These are phyloP conservation scores for Malurus cyaneus DNA, from an alignment of 2,113 vertebrate genomes.

Conservation along the genomic window DNA sequence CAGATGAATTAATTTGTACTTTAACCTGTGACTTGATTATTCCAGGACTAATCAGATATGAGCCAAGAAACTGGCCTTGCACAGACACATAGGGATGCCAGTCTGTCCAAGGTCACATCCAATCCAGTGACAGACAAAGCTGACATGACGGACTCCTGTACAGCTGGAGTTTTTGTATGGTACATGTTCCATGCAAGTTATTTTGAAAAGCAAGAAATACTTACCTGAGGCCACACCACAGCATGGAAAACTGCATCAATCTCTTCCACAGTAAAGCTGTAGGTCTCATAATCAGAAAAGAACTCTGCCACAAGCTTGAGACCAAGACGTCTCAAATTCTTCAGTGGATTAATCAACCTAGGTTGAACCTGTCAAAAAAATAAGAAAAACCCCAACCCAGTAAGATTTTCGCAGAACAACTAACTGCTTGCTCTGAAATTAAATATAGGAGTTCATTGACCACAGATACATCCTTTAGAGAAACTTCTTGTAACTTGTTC, in stretches of 20 bases:
- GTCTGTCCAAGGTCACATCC: not conserved
- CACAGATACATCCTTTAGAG: not conserved
- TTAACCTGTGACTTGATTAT: not conserved
- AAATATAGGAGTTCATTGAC: not conserved
- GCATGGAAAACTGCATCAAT: constrained; percentile 88
- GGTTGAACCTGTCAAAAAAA: constrained; percentile 79
- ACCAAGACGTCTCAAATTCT: constrained; percentile 90
- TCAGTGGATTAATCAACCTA: constrained; percentile 87
- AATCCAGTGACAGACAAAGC: fast-evolving
- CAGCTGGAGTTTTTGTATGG: not conserved
- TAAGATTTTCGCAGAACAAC: not conserved
- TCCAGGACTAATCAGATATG: not conserved
- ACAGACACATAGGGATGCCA: not conserved
- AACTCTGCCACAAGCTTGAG: constrained; percentile 87
- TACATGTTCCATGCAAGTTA: not conserved
- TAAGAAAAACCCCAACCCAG: not conserved
- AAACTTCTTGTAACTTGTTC: not conserved
- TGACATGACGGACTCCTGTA: not conserved
- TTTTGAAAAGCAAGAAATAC: not conserved
- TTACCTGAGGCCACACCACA: constrained; percentile 94
- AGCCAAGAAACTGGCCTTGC: not conserved
- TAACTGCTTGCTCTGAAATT: not conserved
- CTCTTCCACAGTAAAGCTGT: constrained; percentile 85
- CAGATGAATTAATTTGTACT: not conserved
- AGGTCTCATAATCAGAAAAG: constrained; percentile 87